These are phyloP conservation scores for Agrypnia vestita DNA, from an alignment of 1,140 invertebrate genomes.

Conservation along the genomic window DNA sequence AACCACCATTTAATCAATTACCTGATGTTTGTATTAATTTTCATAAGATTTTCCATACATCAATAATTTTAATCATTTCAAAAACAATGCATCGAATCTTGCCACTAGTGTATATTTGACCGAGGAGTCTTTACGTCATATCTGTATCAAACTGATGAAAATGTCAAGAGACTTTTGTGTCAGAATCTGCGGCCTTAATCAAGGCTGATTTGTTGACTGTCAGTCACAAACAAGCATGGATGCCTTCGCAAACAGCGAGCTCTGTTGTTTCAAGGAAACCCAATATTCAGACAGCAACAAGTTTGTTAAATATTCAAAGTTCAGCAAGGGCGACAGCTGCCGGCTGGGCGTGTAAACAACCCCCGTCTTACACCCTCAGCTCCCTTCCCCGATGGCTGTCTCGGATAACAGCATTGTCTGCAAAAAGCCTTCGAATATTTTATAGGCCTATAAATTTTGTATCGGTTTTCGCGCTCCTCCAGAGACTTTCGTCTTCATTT, in stretches of 20 bases:
- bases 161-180: neutral
- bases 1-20: no score
- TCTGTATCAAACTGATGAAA: no score
- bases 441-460: constrained; percentile 4
- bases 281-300: constrained; percentile 15
- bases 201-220: constrained; percentile 7
- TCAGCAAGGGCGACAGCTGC: neutral
- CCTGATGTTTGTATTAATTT: no score
- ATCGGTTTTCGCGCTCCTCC: constrained; percentile 1
- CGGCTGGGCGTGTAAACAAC: neutral
- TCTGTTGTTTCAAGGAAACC: constrained; percentile 8
- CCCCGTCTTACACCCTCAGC: neutral
- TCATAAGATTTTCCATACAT: no score
- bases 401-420: neutral
- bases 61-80: no score
- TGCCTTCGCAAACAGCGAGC: neutral
- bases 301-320: constrained; percentile 24
- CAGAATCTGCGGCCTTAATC: neutral
- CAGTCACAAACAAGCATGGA: neutral
- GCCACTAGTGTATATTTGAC: no score
- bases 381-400: neutral
- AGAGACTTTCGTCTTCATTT: neutral
- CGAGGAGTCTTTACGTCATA: no score
- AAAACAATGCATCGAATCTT: no score
- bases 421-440: constrained; percentile 21